Base-by-base conservation (phyloP, 30 jellyfish, hydroid and myxozoan species). In the Aurelia coerulea region DNA sequence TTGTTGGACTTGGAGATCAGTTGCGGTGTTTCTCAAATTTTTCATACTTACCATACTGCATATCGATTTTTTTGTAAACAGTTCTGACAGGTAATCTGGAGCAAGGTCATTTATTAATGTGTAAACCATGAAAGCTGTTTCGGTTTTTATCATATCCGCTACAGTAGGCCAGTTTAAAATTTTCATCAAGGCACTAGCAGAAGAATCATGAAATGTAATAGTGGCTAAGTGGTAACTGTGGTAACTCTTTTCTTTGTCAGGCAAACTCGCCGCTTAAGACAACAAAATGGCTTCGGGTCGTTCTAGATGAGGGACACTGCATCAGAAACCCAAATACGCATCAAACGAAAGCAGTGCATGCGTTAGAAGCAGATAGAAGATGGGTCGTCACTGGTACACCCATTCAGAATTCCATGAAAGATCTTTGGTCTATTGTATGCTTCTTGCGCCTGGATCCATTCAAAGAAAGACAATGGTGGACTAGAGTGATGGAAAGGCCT, bases 361-460 rank as follows among this genome's bases (percentile, higher is more conserved):
- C 81, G 8, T 65, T 88, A 60, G 67, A 72, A 9, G 88, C 97
- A 23, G 97, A 88, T 53, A 90, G 97, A 51, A 68, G 97, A n/a
- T 88, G 97, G 97, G 78, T 88, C 18, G 88, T 88, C 9, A 88
- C 97, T 23, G 97, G 97, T 14, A 88, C 97, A 15, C 97, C 97
- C 3, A 76, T 88, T 46, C 97, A 88, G 71, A 88, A 88, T 69
- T 79, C 92, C 15, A 79, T 88, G 70, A 88, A 79, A 63, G 97
- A 88, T 65, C 71, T 88, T 62, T 88, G 92, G 92, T 79, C 97
- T n/a, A 70, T 88, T 23, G 66, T 88, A 1, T 79, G 84, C 65
- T 88, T 88, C 74, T 58, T 88, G 67, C 80, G 88, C 4, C 37
- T 88, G 5, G 88, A 79, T 19, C 97, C 97, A 29, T 88, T 88